Evolutionary conservation across 2,797 vertebrate species (phyloP), one percentile per base, ranked within the genome.

Genomic region (Pseudomugil tenellus): DNA sequence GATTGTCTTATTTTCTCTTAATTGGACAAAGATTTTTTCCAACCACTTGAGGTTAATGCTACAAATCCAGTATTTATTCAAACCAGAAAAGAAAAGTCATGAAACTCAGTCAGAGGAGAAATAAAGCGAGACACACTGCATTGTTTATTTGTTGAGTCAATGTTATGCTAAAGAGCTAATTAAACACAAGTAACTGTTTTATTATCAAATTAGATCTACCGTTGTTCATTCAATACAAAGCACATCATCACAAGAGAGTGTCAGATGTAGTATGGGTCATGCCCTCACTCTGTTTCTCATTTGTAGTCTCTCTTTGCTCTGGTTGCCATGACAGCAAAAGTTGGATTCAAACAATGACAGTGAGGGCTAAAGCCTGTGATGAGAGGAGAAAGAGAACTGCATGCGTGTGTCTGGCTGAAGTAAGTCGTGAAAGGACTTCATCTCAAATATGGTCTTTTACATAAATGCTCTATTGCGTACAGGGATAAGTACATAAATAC

Each of bases 251-350:
- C 58, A 64, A 70, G 56, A 81, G 63, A 41, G 74, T 72, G 74
- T 83, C 75, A 72, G 63, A 72, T 59, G 35, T 37, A 65, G 69
- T 67, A 34, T 16, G n/a, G 89, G 87, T 90, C 89, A 66, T 64
- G 77, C 70, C 89, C 87, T 83, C 76, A 80, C 76, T 46, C 90
- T 84, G 64, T 80, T 82, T 87, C 82, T 84, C 81, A 74, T 87
- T 88, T 83, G 72, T 86, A 75, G 84, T 80, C 71, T 69, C 52
- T 80, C 79, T 76, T 80, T 55, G 85, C 80, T 83, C 53, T 17
- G 70, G 91, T 92, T 91, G 53, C 90, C 91, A 92, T 93, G 87
- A 86, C 83, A 86, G 87, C 92, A 83, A 74, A 84, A 87, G 84
- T 82, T 76, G 60, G 83, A 82, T 72, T 88, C 89, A 92, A 91